phyloP scores from a whole-genome alignment of 2,888 invertebrate genomes.

The Saturnia pavonia region DNA sequence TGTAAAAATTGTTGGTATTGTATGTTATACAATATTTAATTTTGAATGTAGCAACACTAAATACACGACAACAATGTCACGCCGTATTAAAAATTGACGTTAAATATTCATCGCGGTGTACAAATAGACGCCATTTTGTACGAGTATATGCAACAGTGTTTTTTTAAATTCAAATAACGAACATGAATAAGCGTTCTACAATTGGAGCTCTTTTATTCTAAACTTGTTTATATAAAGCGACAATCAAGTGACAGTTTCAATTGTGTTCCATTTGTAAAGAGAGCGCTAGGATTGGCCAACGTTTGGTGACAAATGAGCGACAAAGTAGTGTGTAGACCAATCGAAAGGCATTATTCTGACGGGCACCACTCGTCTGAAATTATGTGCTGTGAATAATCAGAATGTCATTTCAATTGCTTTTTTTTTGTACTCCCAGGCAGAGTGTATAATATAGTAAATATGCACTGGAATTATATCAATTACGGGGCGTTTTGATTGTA shows the following conservation, averaged over 20 bases:
- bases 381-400: slow-evolving; percentile 51
- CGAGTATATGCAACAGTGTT: slow-evolving; percentile 14
- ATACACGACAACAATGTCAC: slow-evolving; percentile 38
- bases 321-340: slow-evolving; percentile 63
- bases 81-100: slow-evolving; percentile 26
- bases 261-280: slow-evolving; percentile 60
- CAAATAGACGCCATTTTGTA: slow-evolving; percentile 36
- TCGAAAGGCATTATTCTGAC: slow-evolving; percentile 39
- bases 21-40: slow-evolving; percentile 28
- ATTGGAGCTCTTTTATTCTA: slow-evolving; percentile 4
- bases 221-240: slow-evolving; percentile 50
- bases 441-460: neutral
- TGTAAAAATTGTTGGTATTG: slow-evolving; percentile 70
- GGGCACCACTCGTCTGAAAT: slow-evolving; percentile 42
- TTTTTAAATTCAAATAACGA: slow-evolving; percentile 30
- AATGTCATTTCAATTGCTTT: slow-evolving; percentile 23
- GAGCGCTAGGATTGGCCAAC: slow-evolving; percentile 58
- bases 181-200: slow-evolving; percentile 39
- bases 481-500: neutral
- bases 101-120: slow-evolving; percentile 14
- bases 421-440: neutral
- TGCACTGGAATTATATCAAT: neutral
- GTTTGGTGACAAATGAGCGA: slow-evolving; percentile 81
- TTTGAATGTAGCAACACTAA: slow-evolving; percentile 34
- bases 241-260: slow-evolving; percentile 66